Base-by-base conservation (phyloP, 2,888 invertebrate genomes). In the Cryptus viduatorius region DNA sequence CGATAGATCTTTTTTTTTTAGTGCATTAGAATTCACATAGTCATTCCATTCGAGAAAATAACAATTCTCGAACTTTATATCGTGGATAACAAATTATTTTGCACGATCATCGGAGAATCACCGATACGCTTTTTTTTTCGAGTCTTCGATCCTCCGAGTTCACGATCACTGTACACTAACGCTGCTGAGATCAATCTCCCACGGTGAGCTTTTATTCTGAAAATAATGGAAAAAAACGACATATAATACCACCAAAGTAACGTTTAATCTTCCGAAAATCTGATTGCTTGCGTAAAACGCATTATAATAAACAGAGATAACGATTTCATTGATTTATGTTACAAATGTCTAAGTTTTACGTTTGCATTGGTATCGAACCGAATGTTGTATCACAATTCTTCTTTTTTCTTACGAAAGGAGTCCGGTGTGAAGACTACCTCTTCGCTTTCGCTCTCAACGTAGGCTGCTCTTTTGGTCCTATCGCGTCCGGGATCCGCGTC, bases 401-500 rank as follows among this genome's bases (percentile, higher is more conserved):
- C 89, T 65, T 89, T 89, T 37, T 76, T 69, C 86, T 87, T 88
- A 68, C 76, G 85, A 69, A 84, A 64, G 42, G 79, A 67, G 31
- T 87, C 79, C 16, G 90, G 90, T 10, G 79, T 64, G 71, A 90
- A 90, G 31, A 84, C 64, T 10, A 90, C 90, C 75, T 88, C 83
- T 24, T 89, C 88, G 4, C 86, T 88, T 19, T 87, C 79, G 77
- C 89, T 90, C 71, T 88, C 86, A 24, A 89, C 88, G 79, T 87
- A 88, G 0, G 88, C 89, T 24, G 87, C 84, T 48, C 86, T 89
- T 61, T 90, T 89, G 4, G 73, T 86, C 56, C 89, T 82, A 46
- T 91, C 89, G 16, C 89, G 88, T 56, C 87, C 89, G 0, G 90
- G 89, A 87, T 90, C 90, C 0, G 88, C 90, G 14, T 90, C 90